A percentile compares a stretch with the other conserved stretches of the same genome.
These are phyloP conservation scores for Polypterus bichir DNA, from an alignment of 2,113 vertebrate genomes.

Conservation along the genomic window DNA sequence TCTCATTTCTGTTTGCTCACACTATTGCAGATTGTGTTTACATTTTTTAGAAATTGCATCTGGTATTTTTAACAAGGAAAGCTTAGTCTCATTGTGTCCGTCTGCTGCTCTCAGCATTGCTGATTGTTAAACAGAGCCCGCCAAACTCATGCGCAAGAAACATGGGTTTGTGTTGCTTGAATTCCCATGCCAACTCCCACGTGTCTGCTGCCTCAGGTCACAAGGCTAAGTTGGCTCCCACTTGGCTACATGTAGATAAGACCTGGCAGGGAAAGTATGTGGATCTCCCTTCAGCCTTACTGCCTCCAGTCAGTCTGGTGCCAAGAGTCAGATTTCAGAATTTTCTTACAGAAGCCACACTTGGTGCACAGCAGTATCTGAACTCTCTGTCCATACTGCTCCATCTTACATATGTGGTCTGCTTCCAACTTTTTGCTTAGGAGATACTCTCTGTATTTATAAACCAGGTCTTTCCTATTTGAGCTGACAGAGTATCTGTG, in stretches of 20 bases:
- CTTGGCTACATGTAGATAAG: constrained; percentile 46
- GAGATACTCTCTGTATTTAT: too few relatives aligned
- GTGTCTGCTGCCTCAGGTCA: constrained; percentile 28
- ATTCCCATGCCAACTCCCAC: constrained; percentile 19
- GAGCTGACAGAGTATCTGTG: too few relatives aligned
- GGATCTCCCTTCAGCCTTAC: constrained; percentile 27
- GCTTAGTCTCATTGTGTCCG: too few relatives aligned
- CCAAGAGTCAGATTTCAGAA: constrained; percentile 74
- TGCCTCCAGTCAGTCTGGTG: constrained; percentile 80
- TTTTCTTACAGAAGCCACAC: constrained; percentile 71
- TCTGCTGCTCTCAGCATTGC: constrained; percentile 4
- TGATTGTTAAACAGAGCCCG: constrained; percentile 3
- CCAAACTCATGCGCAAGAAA: neutral
- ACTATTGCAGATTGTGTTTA: too few relatives aligned
- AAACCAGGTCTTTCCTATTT: too few relatives aligned
- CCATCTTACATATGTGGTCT: constrained; percentile 15
- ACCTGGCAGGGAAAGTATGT: constrained; percentile 38
- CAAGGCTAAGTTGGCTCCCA: constrained; percentile 33
- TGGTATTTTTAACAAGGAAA: too few relatives aligned
- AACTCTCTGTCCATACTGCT: neutral
- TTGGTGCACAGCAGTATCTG: constrained; percentile 49
- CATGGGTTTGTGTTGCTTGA: constrained; percentile 14
- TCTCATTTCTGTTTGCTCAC: too few relatives aligned
- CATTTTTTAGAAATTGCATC: too few relatives aligned
- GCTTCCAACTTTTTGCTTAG: neutral